A percentile compares a stretch with the other conserved stretches of the same genome.
phyloP scores from a whole-genome alignment of 2,797 vertebrate species.

The Esox lucius region DNA sequence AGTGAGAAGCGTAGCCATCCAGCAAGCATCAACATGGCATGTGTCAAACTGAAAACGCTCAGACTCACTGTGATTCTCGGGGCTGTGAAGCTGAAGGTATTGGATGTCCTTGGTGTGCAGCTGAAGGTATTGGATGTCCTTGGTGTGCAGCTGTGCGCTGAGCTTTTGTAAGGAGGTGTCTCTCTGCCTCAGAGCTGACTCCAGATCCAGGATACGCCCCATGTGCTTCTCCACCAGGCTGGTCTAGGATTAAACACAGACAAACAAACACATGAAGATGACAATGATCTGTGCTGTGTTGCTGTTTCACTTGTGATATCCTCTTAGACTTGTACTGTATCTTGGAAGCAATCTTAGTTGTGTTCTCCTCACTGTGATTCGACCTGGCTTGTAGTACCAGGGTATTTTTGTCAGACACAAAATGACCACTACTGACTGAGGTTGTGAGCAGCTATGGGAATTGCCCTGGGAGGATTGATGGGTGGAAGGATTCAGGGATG shows the following conservation, averaged over 20 bases:
- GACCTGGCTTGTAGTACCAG: conserved; percentile 25
- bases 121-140: conserved; percentile 89
- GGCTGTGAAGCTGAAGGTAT: conserved; percentile 83
- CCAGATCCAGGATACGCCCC: conserved; percentile 88
- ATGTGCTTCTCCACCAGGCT: conserved; percentile 92
- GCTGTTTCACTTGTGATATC: conserved; percentile 31
- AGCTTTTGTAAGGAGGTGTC: conserved; percentile 84
- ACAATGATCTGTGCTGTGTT: conserved; percentile 16
- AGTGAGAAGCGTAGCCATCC: background rate
- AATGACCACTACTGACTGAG: background rate
- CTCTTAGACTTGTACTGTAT: background rate
- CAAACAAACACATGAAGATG: background rate
- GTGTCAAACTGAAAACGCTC: too few species aligned
- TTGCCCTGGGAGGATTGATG: background rate
- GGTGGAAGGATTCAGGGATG: background rate
- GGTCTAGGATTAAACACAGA: conserved; percentile 68
- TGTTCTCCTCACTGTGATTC: conserved; percentile 29
- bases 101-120: conserved; percentile 88
- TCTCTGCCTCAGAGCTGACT: conserved; percentile 87
- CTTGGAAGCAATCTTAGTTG: conserved; percentile 19
- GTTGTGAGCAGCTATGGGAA: conserved; percentile 31
- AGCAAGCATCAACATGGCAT: background rate
- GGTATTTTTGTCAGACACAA: background rate
- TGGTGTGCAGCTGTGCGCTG: conserved; percentile 82
- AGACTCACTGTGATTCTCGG: conserved; percentile 76